Percentiles rank a stretch among this genome's conserved stretches.
These are phyloP conservation scores for Vulpes lagopus DNA, from an alignment of 2,113 vertebrate genomes.

Conservation along the genomic window DNA sequence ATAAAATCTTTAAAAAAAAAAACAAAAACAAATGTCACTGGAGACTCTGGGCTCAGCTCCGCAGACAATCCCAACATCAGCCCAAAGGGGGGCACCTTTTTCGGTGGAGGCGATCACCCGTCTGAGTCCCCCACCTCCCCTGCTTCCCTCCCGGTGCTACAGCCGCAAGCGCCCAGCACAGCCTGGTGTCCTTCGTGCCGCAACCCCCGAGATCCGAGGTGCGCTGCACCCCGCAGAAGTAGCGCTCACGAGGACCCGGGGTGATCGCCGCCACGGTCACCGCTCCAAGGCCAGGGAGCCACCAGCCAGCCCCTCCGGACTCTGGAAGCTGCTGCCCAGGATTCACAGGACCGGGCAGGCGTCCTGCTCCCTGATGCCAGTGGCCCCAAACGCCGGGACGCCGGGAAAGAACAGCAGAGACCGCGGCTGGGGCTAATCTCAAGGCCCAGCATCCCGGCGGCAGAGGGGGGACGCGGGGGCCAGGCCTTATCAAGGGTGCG, in stretches of 20 bases:
- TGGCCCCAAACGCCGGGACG: background rate
- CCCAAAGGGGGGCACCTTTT: too few relatives aligned
- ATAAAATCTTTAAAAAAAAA: too few relatives aligned
- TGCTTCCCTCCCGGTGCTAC: background rate
- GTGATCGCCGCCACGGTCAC: background rate
- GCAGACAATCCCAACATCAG: fast-evolving
- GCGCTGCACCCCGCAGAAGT: background rate
- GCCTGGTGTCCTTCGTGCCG: too few relatives aligned
- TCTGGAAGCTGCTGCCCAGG: background rate
- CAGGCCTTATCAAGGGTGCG: background rate
- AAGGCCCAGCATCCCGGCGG: background rate
- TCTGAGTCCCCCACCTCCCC: background rate
- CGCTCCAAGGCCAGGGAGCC: background rate
- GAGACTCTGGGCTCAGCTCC: background rate
- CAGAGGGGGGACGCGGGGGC: background rate
- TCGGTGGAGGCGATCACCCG: background rate
- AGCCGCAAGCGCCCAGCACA: background rate
- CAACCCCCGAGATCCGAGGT: too few relatives aligned
- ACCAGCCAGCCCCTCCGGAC: background rate
- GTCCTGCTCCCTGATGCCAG: background rate
- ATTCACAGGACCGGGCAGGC: background rate
- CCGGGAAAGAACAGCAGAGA: fast-evolving
- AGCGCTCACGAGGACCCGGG: fast-evolving
- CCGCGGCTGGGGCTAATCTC: background rate
- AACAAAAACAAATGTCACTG: too few relatives aligned